Evolutionary conservation across 2,797 vertebrate species (phyloP), one percentile per base, ranked within the genome.

Genomic region (Manis pentadactyla): DNA sequence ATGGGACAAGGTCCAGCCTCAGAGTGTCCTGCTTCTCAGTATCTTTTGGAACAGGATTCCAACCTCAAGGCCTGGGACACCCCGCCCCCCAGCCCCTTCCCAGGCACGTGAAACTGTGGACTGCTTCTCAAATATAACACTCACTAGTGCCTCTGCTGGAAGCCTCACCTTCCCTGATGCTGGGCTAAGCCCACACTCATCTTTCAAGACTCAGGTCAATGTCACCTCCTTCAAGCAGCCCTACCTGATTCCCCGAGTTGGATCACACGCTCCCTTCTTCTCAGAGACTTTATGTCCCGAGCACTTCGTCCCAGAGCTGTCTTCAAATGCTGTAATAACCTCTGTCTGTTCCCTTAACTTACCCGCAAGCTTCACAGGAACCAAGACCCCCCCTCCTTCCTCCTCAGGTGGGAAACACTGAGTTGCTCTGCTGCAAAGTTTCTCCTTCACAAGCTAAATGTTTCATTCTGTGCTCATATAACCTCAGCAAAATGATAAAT

Each of bases 381-480:
- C 0, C 5, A 78, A 78, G 87, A 57, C 18, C 1, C 75, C 7
- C 14, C 4, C 39, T 14, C 15, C 27, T 2, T n/a, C 39, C 15
- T 84, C 57, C 27, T n/a, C 3, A 49, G 69, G 6, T 13, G 57
- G 63, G 25, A 59, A 7, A 27, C 1, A 1, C 31, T 0, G 2
- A 27, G 8, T 0, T 37, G 34, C 63, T 34, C 69, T 0, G 0
- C 18, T 6, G 29, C 2, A 14, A 4, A 25, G 79, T n/a, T 1
- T 18, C 49, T 86, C 39, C 59, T 77, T 63, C 53, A 23, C 15
- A 12, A 81, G 66, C 34, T 4, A 31, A 29, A 14, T 0, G 3
- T 31, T 59, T 34, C 19, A 4, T 61, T 68, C 82, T 34, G 53
- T 18, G 46, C 18, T 61, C 11, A 1, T 5, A 18, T 23, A 64